Percentiles rank a stretch among this genome's conserved stretches.
Conservation (phyloP, 2,797 vertebrate species). For the Lacerta agilis region DNA sequence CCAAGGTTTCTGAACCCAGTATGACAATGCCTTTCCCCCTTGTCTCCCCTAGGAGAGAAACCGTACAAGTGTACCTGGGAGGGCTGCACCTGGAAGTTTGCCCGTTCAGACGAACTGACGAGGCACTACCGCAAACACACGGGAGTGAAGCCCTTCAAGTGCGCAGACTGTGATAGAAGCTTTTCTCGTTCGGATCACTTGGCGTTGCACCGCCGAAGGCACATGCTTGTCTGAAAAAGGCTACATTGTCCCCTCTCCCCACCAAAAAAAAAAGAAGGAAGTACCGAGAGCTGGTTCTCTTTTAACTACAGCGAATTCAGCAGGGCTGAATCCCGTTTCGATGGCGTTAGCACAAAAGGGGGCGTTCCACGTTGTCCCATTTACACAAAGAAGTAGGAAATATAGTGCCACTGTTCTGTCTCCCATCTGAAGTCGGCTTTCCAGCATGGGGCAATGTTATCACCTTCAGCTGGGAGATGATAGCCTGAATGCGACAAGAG, state of each 20-base stretch:
- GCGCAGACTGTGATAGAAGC: conserved; percentile 98
- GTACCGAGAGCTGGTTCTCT: conserved; percentile 91
- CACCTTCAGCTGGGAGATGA: conserved; percentile 74
- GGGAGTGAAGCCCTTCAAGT: conserved; percentile 99
- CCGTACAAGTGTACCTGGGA: conserved; percentile 99
- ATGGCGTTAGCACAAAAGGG: conserved; percentile 77
- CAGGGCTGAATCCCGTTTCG: conserved; percentile 88
- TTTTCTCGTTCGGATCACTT: conserved; percentile 99
- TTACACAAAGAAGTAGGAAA: conserved; percentile 73
- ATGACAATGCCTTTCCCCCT: conserved; percentile 48
- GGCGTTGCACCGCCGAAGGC: conserved; percentile 96
- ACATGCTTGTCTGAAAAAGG: conserved; percentile 95
- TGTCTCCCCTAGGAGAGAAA: conserved; percentile 90
- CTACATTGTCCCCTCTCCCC: conserved; percentile 50
- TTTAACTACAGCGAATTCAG: conserved; percentile 86
- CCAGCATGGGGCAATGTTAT: conserved; percentile 72
- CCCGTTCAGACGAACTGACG: conserved; percentile 98
- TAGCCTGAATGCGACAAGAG: conserved; percentile 70
- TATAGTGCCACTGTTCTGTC: conserved; percentile 76
- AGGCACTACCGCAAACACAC: conserved; percentile 99
- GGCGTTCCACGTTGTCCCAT: conserved; percentile 75
- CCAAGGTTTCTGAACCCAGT: conserved; percentile 24
- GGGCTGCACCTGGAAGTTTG: conserved; percentile 99
- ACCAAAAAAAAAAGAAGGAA: conserved; percentile 43
- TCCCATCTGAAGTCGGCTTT: conserved; percentile 67